These are phyloP conservation scores for Anagrus nilaparvatae DNA, from an alignment of 1,140 invertebrate genomes.

Conservation along the genomic window DNA sequence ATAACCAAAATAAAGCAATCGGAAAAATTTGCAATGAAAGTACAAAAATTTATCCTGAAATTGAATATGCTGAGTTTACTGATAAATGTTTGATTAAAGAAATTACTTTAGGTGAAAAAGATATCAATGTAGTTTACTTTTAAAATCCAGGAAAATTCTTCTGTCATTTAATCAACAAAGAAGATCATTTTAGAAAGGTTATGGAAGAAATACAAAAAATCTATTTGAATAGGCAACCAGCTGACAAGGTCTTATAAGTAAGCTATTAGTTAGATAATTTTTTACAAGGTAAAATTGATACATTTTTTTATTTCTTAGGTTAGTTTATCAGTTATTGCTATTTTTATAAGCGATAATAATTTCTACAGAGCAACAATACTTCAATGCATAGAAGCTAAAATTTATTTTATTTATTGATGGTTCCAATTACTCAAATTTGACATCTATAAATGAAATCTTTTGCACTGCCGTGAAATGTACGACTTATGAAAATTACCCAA, in stretches of 20 bases:
- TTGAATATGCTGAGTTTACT: slow-evolving; percentile 33
- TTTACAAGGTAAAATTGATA: slow-evolving; percentile 11
- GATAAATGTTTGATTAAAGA: slow-evolving; percentile 30
- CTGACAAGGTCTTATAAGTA: slow-evolving; percentile 25
- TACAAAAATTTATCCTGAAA: slow-evolving; percentile 7
- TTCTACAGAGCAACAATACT: slow-evolving; percentile 56
- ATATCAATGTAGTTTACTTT: slow-evolving; percentile 50
- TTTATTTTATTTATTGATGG: slow-evolving; percentile 46
- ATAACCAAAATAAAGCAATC: too few species aligned
- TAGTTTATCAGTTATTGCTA: slow-evolving; percentile 53
- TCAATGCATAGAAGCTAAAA: slow-evolving; percentile 42
- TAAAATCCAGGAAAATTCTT: slow-evolving; percentile 59
- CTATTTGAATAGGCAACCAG: slow-evolving; percentile 46
- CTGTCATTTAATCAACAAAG: slow-evolving; percentile 41
- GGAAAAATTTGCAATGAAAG: too few species aligned
- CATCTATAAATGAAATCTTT: slow-evolving; percentile 46
- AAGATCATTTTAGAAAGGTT: slow-evolving; percentile 49
- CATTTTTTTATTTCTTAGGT: slow-evolving; percentile 29
- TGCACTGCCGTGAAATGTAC: slow-evolving; percentile 47
- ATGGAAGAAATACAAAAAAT: slow-evolving; percentile 58
- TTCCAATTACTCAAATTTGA: slow-evolving; percentile 42
- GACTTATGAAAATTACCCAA: slow-evolving; percentile 32
- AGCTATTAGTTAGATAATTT: slow-evolving; percentile 11
- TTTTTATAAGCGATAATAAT: slow-evolving; percentile 55
- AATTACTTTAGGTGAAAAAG: slow-evolving; percentile 25